Percentiles rank a stretch among this genome's conserved stretches.
Evolutionary conservation across 2,797 vertebrate genomes (phyloP).

Genomic region (Dicrostonyx torquatus): DNA sequence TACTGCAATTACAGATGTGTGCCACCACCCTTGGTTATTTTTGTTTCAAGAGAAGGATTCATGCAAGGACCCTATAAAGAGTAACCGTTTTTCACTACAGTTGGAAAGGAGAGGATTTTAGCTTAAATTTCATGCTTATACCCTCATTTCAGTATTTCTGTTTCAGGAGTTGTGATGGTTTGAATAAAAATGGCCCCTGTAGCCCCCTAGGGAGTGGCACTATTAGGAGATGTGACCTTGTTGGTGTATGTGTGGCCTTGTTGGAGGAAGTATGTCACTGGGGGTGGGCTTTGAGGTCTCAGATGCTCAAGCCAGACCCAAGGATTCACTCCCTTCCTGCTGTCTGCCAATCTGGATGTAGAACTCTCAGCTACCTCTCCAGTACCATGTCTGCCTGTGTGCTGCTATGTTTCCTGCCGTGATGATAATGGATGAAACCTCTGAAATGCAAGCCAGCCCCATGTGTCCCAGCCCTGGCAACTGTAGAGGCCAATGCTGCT

Average conservation of each 20-base stretch:
- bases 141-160: neutral
- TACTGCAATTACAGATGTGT: neutral
- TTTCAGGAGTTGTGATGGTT: neutral
- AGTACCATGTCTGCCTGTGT: neutral
- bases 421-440: neutral
- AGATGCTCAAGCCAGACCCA: neutral
- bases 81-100: neutral
- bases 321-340: neutral
- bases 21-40: neutral
- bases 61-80: neutral
- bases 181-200: neutral
- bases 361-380: neutral
- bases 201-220: neutral
- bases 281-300: neutral
- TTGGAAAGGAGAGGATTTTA: neutral
- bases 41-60: constrained; percentile 23
- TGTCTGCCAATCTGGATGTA: neutral
- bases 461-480: neutral
- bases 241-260: neutral
- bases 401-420: neutral
- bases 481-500: neutral
- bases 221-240: neutral
- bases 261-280: neutral
- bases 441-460: neutral
- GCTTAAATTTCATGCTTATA: neutral